A percentile compares a stretch with the other conserved stretches of the same genome.
These are phyloP conservation scores for Leucoptera coffeella DNA, from an alignment of 2,888 invertebrate genomes.

Conservation along the genomic window DNA sequence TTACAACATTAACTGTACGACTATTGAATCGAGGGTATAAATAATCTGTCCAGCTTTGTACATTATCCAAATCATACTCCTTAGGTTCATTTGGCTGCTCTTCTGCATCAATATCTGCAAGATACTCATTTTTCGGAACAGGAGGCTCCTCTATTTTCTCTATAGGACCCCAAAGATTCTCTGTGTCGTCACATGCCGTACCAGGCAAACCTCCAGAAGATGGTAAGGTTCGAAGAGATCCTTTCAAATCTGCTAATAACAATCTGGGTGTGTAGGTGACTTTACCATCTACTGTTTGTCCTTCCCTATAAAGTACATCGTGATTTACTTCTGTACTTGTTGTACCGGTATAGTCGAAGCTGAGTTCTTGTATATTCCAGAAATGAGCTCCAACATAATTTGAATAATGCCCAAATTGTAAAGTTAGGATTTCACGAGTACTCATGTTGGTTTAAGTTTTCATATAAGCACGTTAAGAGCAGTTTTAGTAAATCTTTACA, in stretches of 20 bases:
- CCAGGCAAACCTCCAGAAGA: conserved; percentile 64
- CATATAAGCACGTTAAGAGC: no score
- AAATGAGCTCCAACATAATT: conserved; percentile 89
- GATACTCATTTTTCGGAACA: conserved; percentile 59
- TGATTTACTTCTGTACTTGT: conserved; percentile 69
- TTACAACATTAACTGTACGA: conserved; percentile 67
- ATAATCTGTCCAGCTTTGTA: conserved; percentile 82
- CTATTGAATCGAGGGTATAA: conserved; percentile 76
- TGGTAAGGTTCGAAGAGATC: conserved; percentile 65
- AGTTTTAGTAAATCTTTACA: no score
- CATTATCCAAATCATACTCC: conserved; percentile 58
- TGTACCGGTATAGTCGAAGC: conserved; percentile 65
- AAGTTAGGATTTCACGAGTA: conserved; percentile 71
- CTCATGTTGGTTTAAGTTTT: no score
- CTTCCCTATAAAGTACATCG: conserved; percentile 82
- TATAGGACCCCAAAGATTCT: conserved; percentile 34
- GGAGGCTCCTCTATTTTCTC: conserved; percentile 58
- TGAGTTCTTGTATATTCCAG: conserved; percentile 83
- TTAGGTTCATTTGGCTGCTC: conserved; percentile 17
- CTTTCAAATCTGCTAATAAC: conserved; percentile 74
- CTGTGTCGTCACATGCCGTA: conserved; percentile 11
- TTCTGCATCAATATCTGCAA: conserved; percentile 56
- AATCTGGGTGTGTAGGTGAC: conserved; percentile 82
- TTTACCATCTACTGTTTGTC: conserved; percentile 60
- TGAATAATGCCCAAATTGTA: conserved; percentile 88